Percentiles rank a stretch among this genome's conserved stretches.
Conservation (phyloP, 2,888 invertebrate genomes). For the Brachypalpus laphriformis region DNA sequence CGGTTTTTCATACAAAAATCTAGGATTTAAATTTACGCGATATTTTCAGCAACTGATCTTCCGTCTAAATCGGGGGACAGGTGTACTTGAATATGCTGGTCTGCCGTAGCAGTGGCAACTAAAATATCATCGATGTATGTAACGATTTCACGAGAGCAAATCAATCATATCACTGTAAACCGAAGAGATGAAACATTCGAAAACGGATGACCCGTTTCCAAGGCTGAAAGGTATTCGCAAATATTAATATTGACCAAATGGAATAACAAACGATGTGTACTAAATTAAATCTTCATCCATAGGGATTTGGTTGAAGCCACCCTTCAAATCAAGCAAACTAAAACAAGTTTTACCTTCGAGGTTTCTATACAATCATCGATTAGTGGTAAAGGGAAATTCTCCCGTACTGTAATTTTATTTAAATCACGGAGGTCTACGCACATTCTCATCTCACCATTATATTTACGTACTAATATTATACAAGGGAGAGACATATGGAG, state of each 20-base stretch:
- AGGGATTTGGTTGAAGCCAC: slow-evolving; percentile 54
- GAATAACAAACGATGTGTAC: slow-evolving; percentile 75
- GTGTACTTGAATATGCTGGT: too few species aligned
- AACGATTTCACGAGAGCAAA: slow-evolving; percentile 30
- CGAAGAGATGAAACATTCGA: slow-evolving; percentile 54
- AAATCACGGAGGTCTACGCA: too few species aligned
- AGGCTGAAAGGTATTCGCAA: slow-evolving; percentile 71
- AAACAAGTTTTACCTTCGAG: slow-evolving; percentile 72
- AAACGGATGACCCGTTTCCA: slow-evolving; percentile 60
- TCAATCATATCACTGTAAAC: slow-evolving; percentile 31
- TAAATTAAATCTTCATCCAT: slow-evolving; percentile 70
- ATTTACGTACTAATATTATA: slow-evolving; percentile 22
- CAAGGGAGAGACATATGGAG: slow-evolving; percentile 7
- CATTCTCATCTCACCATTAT: too few species aligned
- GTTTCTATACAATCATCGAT: slow-evolving; percentile 63
- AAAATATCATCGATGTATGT: slow-evolving; percentile 58
- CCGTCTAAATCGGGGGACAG: too few species aligned
- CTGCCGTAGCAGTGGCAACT: too few species aligned
- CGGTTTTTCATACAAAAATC: too few species aligned
- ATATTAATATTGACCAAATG: slow-evolving; percentile 73
- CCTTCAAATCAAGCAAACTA: slow-evolving; percentile 53
- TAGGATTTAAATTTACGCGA: too few species aligned
- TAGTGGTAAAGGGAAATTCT: slow-evolving; percentile 65
- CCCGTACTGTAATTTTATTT: slow-evolving; percentile 51
- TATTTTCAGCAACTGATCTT: too few species aligned